These are phyloP conservation scores for Saccopteryx bilineata DNA, from an alignment of 2,113 vertebrate species.

Conservation along the genomic window DNA sequence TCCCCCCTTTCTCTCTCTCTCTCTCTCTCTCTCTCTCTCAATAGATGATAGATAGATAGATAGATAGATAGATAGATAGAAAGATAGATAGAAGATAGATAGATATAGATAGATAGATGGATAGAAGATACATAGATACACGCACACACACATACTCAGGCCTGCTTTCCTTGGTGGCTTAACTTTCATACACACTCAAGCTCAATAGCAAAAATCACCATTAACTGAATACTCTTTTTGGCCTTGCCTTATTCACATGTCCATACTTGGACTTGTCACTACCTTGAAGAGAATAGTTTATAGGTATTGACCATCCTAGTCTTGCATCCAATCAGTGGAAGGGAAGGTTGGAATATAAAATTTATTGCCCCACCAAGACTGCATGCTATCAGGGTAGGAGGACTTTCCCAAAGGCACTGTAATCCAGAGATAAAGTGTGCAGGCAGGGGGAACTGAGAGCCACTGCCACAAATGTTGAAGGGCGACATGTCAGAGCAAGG, in stretches of 20 bases:
- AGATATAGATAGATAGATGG: too few relatives aligned
- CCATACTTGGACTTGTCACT: background rate
- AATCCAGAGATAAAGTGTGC: background rate
- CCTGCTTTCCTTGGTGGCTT: background rate
- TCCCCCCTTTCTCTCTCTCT: background rate
- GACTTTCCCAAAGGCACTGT: background rate
- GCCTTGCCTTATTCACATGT: background rate
- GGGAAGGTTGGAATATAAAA: background rate
- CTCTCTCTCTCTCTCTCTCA: too few relatives aligned
- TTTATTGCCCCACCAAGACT: background rate
- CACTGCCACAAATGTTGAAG: background rate
- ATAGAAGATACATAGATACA: too few relatives aligned
- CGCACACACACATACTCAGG: background rate
- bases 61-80: too few relatives aligned
- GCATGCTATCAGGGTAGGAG: background rate
- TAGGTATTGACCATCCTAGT: background rate
- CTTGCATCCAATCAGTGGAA: background rate
- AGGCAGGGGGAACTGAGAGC: background rate
- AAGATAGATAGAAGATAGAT: too few relatives aligned
- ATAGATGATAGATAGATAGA: too few relatives aligned
- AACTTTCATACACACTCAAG: background rate
- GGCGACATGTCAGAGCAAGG: background rate
- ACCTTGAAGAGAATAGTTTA: background rate
- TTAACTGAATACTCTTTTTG: background rate
- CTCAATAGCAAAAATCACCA: background rate